Evolutionary conservation across 2,888 invertebrate species (phyloP).

Genomic region (Catonia carolina): DNA sequence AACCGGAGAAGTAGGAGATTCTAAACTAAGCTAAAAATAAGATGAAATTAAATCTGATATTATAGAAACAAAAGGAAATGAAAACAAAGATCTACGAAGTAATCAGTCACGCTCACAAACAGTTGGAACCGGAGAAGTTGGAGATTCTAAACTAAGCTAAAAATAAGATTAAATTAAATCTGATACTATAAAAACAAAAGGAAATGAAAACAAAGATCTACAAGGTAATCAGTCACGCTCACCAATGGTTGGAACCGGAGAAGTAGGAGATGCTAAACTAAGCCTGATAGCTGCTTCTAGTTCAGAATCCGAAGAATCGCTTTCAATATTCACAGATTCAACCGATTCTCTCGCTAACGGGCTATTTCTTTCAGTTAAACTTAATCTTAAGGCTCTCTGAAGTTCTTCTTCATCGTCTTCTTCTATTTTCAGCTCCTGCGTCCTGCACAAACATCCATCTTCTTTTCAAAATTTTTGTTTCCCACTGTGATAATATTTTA

Average conservation of each 20-base stretch:
- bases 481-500: too few relatives aligned
- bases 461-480: too few relatives aligned
- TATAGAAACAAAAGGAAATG: too few relatives aligned
- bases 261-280: constrained; percentile 24
- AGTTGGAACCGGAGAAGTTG: not conserved
- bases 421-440: constrained; percentile 30
- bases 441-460: constrained; percentile 9
- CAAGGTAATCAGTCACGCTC: too few relatives aligned
- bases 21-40: constrained; percentile 32
- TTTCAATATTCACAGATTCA: constrained; percentile 6
- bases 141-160: constrained; percentile 28
- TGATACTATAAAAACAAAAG: too few relatives aligned
- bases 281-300: constrained; percentile 38
- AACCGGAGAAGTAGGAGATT: not conserved
- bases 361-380: constrained; percentile 22
- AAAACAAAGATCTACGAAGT: too few relatives aligned
- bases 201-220: too few relatives aligned
- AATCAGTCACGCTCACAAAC: too few relatives aligned
- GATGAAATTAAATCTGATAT: too few relatives aligned
- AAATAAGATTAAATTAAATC: too few relatives aligned
- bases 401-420: constrained; percentile 45
- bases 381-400: constrained; percentile 32
- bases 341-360: not conserved
- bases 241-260: not conserved
- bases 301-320: constrained; percentile 43